Evolutionary conservation across 2,113 vertebrate genomes (phyloP).

Genomic region (Pterophyllum scalare): DNA sequence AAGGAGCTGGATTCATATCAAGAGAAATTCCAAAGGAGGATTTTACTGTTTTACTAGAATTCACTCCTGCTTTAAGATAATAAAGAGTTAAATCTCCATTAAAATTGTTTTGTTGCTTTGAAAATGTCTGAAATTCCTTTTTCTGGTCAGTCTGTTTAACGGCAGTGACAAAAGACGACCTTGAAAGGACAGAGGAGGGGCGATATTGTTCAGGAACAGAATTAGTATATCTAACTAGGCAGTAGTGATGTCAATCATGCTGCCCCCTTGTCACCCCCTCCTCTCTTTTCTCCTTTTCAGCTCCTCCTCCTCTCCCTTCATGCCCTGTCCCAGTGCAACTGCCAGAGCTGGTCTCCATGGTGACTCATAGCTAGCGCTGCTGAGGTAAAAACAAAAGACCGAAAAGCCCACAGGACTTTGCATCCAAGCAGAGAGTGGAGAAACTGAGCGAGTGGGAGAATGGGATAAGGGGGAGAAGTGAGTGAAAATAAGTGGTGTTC

Average conservation of each 20-base stretch:
- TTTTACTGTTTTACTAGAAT: neutral
- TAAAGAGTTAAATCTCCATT: neutral
- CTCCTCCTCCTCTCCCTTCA: constrained; percentile 22
- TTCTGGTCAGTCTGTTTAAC: neutral
- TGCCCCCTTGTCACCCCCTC: neutral
- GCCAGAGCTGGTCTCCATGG: constrained; percentile 71
- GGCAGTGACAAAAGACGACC: neutral
- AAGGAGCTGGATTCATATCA: neutral
- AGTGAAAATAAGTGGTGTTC: constrained; percentile 13
- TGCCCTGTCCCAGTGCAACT: constrained; percentile 38
- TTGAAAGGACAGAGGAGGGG: neutral
- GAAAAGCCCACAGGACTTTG: constrained; percentile 55
- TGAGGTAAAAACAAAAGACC: constrained; percentile 68
- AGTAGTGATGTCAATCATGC: constrained; percentile 14
- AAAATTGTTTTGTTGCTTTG: neutral
- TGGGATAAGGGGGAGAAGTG: constrained; percentile 1
- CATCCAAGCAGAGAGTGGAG: constrained; percentile 37
- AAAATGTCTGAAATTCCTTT: neutral
- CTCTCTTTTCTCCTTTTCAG: neutral
- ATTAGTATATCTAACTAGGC: neutral
- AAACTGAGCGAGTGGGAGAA: constrained; percentile 39
- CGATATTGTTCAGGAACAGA: neutral
- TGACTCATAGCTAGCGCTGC: constrained; percentile 61
- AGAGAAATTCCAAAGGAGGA: neutral
- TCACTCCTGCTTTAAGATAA: neutral